These are phyloP conservation scores for Drosophila simulans DNA, from an alignment of 1,140 invertebrate genomes.

Conservation along the genomic window DNA sequence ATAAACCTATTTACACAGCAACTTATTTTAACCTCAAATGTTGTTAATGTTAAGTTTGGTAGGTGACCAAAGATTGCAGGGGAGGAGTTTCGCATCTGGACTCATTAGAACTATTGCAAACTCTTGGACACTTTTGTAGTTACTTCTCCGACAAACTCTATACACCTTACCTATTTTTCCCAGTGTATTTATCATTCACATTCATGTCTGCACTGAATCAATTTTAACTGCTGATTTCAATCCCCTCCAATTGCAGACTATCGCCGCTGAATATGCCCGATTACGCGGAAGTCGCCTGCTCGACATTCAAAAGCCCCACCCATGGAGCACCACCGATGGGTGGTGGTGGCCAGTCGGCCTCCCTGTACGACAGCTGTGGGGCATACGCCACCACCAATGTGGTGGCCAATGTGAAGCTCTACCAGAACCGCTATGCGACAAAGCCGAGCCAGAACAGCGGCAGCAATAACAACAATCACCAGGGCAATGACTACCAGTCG, in stretches of 20 bases:
- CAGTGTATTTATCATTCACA: no score
- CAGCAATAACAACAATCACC: conserved; percentile 65
- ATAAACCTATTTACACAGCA: conserved; percentile 12
- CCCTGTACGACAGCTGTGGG: conserved; percentile 83
- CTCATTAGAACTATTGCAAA: no score
- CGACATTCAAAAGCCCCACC: conserved; percentile 84
- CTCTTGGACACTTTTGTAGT: no score
- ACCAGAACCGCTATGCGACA: conserved; percentile 80
- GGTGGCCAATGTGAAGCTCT: conserved; percentile 83
- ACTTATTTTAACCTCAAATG: no score
- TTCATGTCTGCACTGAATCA: neutral
- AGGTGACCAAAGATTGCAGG: no score
- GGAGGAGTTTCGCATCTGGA: no score
- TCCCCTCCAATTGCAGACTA: conserved; percentile 59
- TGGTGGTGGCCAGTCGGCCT: conserved; percentile 37
- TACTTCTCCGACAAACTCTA: no score
- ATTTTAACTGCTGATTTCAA: conserved; percentile 54
- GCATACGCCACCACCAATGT: conserved; percentile 84
- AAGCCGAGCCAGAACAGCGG: conserved; percentile 37
- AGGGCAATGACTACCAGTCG: conserved; percentile 72
- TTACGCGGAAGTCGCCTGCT: conserved; percentile 85
- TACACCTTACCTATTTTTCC: no score
- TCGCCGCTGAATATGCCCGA: conserved; percentile 85
- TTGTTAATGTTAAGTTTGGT: no score
- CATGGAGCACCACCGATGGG: conserved; percentile 35